Evolutionary conservation across 2,113 vertebrate genomes (phyloP), one percentile per base, ranked within the genome.

Genomic region (Fregetta grallaria): DNA sequence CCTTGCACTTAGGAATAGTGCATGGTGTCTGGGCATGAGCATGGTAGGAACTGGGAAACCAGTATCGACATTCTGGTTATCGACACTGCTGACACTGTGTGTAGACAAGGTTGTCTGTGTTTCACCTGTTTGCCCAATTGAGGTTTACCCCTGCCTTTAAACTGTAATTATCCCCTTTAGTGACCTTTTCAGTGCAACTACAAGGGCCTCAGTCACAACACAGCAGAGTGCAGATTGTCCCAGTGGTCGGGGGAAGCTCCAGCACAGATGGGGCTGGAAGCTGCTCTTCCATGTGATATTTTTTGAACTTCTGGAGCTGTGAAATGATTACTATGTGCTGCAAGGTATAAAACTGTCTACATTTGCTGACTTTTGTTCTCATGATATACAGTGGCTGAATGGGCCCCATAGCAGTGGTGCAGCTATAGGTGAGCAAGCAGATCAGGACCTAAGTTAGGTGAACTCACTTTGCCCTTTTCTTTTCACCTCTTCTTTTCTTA

Each of bases 331-430:
- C 68, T 94, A 81, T 92, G 92, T 88, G 95, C 92, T 95, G 80
- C 89, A 84, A 96, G 78, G 90, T 96, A 72, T 89, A 92, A 96
- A 95, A 87, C 72, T 58, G 50, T 66, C 78, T 91, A 5, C 88
- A 88, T 95, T 92, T 96, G 86, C 80, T 88, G 84, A 55, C 68
- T 74, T 95, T 36, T 71, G 21, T 71, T 91, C 53, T 73, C 25
- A 13, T 58, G 53, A 20, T 85, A 5, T 3, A 6, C 15, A 52
- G 38, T 25, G 36, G 8, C 63, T 67, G 42, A 56, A 30, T 67
- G 66, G 38, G n/a, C 15, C 3, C 42, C 11, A 5, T 4, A 14
- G 32, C 26, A 62, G 71, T 23, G 36, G 26, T 86, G 72, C 38
- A 66, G 47, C 20, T 47, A 2, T 22, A 49, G 45, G 32, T 74